Conservation (phyloP, 1,140 invertebrate genomes). For the Ips nitidus region DNA sequence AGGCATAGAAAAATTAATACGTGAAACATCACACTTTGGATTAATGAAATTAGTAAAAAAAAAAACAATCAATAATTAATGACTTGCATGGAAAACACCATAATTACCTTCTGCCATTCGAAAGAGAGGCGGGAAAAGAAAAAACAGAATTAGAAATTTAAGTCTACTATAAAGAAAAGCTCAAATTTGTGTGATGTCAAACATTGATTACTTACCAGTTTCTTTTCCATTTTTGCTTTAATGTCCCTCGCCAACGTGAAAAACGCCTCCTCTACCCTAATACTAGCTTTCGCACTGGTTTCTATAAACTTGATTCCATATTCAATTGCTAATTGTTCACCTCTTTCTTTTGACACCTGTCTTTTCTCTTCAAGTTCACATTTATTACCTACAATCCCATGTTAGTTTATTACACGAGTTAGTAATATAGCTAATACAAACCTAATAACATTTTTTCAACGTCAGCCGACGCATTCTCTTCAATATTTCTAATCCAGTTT, state of each 20-base stretch:
- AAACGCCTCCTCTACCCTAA: slow-evolving; percentile 90
- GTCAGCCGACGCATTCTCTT: slow-evolving; percentile 92
- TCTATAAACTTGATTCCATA: slow-evolving; percentile 94
- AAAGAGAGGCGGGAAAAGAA: slow-evolving; percentile 33
- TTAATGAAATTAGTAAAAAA: no score
- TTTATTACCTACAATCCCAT: slow-evolving; percentile 66
- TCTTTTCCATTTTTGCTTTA: slow-evolving; percentile 94
- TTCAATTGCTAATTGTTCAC: slow-evolving; percentile 80
- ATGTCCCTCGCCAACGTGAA: slow-evolving; percentile 91
- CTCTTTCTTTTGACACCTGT: slow-evolving; percentile 75
- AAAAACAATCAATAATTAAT: no score
- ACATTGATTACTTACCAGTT: slow-evolving; percentile 69
- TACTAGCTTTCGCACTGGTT: slow-evolving; percentile 88
- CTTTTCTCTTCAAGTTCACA: slow-evolving; percentile 89
- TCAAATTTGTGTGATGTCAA: background rate
- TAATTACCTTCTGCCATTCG: slow-evolving; percentile 44
- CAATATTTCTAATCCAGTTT: slow-evolving; percentile 98
- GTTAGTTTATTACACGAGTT: background rate
- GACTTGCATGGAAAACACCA: slow-evolving; percentile 15
- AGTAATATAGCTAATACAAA: background rate
- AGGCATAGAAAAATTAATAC: no score
- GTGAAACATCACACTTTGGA: no score
- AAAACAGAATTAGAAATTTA: slow-evolving; percentile 3
- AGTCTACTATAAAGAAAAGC: background rate
- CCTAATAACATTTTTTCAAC: slow-evolving; percentile 95